Evolutionary conservation across 2,113 vertebrate species (phyloP), one percentile per base, ranked within the genome.

Genomic region (Anguilla rostrata): DNA sequence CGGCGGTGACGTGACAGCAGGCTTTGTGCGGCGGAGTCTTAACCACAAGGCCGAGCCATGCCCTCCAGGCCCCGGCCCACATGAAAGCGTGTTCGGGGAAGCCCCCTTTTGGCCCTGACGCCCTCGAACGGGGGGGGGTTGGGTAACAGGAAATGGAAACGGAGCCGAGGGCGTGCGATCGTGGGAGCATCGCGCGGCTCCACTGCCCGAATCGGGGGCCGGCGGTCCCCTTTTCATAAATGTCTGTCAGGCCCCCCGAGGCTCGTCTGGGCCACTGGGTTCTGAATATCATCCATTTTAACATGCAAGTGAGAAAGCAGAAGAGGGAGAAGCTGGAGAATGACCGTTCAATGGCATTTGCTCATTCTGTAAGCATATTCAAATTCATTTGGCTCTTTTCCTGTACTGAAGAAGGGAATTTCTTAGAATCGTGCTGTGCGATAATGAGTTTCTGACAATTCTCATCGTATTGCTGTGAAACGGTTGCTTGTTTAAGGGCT

Each of bases 1-100:
- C 40, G 85, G 63, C 80, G 85, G 81, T 78, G 82, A 91, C 85
- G 86, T 90, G 88, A 89, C 88, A 89, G 86, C 82, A 66, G 9
- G 60, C 84, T 87, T 89, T 89, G 78, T 87, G 60, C 71, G 66
- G 86, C 57, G 71, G 84, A 89, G 84, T 20, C 84, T 86, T 84
- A 87, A 89, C 46, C 86, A 83, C 84, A 66, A 39, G 85, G 85
- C 83, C 86, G 66, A 86, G 46, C 53, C 78, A n/a, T n/a, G 79
- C 84, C 83, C 85, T 83, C 81, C 34, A 86, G 82, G 84, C 75
- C 83, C 8, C 71, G 41, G 80, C 75, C 40, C 75, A 84, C 75
- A 85, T 43, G 41, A 75, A 75, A 75, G 71, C 71, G 0, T 12
- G 71, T 34, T 75, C 26, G 16, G 71, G 71, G 11, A 34, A 3